These are phyloP conservation scores for Halictus ligatus DNA, from an alignment of 2,888 invertebrate species.

Conservation along the genomic window DNA sequence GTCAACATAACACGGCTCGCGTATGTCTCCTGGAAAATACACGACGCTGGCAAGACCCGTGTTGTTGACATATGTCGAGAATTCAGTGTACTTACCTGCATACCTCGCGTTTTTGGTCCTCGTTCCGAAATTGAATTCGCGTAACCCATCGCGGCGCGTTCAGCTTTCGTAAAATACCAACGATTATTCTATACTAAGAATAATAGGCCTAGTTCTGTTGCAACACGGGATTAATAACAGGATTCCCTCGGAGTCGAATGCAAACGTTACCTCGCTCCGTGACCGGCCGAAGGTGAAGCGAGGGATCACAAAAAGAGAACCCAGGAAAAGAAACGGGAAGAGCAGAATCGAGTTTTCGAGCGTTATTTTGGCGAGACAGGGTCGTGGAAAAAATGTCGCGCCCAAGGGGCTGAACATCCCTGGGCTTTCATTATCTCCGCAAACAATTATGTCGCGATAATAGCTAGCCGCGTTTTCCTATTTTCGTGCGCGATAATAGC, in stretches of 20 bases:
- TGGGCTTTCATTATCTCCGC: constrained; percentile 33
- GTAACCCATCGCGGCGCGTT: too few relatives aligned
- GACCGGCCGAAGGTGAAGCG: not conserved
- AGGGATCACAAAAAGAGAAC: not conserved
- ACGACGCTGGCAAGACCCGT: too few relatives aligned
- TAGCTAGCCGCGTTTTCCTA: not conserved
- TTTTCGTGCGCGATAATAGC: constrained; percentile 25
- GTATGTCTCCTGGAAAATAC: too few relatives aligned
- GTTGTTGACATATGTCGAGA: too few relatives aligned
- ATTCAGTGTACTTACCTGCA: too few relatives aligned
- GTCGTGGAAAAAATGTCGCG: constrained; percentile 9
- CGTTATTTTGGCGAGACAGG: not conserved
- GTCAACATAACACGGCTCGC: too few relatives aligned
- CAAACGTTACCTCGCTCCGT: not conserved
- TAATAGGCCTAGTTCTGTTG: too few relatives aligned
- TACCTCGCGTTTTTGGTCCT: too few relatives aligned
- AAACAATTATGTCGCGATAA: constrained; percentile 31
- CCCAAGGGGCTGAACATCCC: constrained; percentile 8
- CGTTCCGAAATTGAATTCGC: too few relatives aligned
- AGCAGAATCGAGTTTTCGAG: not conserved
- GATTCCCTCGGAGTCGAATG: not conserved
- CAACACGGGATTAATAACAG: not conserved
- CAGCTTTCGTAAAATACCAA: not conserved
- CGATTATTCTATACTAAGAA: not conserved
- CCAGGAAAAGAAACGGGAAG: not conserved